A percentile compares a stretch with the other conserved stretches of the same genome.
Conservation (phyloP, 1,140 invertebrate genomes). For the Trypoxylus dichotomus region DNA sequence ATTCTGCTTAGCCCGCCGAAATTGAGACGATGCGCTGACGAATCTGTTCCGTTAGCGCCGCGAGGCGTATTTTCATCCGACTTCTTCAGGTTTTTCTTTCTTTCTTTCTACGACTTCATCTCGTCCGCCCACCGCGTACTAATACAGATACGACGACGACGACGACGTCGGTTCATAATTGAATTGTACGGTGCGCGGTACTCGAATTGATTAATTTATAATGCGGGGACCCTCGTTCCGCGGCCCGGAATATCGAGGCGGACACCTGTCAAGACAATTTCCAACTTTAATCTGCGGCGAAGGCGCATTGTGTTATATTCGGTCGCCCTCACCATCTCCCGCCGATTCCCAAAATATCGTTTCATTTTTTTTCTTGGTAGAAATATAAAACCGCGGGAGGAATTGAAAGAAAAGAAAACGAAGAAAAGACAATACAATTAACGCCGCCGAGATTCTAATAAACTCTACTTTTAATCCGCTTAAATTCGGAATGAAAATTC, state of each 20-base stretch:
- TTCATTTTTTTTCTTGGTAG: too few species aligned
- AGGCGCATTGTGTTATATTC: not conserved
- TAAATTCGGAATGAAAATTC: too few species aligned
- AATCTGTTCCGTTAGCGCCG: not conserved
- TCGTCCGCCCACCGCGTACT: not conserved
- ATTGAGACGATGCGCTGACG: not conserved
- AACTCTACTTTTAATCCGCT: too few species aligned
- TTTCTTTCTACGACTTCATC: not conserved
- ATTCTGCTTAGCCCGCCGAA: too few species aligned
- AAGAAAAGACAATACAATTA: too few species aligned
- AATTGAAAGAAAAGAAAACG: too few species aligned
- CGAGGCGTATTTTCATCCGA: not conserved
- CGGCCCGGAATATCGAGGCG: not conserved
- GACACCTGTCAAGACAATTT: constrained; percentile 4
- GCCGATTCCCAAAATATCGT: too few species aligned
- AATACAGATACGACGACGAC: not conserved
- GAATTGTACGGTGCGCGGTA: not conserved
- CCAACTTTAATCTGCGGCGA: not conserved
- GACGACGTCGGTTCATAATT: not conserved
- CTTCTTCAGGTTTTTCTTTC: not conserved
- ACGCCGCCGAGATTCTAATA: too few species aligned
- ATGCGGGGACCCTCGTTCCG: constrained; percentile 26
- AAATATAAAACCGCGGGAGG: too few species aligned
- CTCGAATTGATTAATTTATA: constrained; percentile 27
- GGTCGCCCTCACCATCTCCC: too few species aligned